Percentiles rank a stretch among this genome's conserved stretches.
phyloP scores from a whole-genome alignment of 1,140 invertebrate species.

The Eriocheir sinensis region DNA sequence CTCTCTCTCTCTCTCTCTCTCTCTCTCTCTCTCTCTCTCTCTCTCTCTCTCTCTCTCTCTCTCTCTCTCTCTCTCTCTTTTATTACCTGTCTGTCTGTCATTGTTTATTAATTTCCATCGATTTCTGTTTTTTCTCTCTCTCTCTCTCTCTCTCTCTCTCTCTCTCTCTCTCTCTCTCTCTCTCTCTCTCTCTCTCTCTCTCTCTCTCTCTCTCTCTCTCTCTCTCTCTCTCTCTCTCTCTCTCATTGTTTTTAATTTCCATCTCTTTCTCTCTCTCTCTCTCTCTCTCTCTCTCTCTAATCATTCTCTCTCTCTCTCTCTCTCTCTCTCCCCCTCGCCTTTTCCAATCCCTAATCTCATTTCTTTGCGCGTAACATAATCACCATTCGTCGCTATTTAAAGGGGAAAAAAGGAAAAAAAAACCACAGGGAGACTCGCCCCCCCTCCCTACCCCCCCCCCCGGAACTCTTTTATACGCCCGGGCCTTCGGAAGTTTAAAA shows the following conservation, averaged over 20 bases:
- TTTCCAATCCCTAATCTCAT: not conserved
- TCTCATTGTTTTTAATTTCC: too few relatives aligned
- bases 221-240: not conserved
- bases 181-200: too few relatives aligned
- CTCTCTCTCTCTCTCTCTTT: constrained; percentile 18
- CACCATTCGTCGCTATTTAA: not conserved
- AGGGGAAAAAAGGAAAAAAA: too few relatives aligned
- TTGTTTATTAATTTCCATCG: too few relatives aligned
- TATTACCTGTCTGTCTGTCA: not conserved
- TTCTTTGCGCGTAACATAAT: not conserved
- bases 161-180: too few relatives aligned
- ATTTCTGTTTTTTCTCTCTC: too few relatives aligned
- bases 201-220: too few relatives aligned
- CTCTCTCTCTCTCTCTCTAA: too few relatives aligned
- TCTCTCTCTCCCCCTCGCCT: not conserved
- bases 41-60: not conserved
- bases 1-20: constrained; percentile 5
- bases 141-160: not conserved
- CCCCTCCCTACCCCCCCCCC: too few relatives aligned
- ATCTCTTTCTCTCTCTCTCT: too few relatives aligned
- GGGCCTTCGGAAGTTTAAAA: not conserved
- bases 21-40: not conserved
- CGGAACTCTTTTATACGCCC: not conserved
- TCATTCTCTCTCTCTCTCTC: too few relatives aligned
- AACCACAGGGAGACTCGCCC: too few relatives aligned